phyloP scores from a whole-genome alignment of 2,113 vertebrate genomes.

The Pituophis catenifer region DNA sequence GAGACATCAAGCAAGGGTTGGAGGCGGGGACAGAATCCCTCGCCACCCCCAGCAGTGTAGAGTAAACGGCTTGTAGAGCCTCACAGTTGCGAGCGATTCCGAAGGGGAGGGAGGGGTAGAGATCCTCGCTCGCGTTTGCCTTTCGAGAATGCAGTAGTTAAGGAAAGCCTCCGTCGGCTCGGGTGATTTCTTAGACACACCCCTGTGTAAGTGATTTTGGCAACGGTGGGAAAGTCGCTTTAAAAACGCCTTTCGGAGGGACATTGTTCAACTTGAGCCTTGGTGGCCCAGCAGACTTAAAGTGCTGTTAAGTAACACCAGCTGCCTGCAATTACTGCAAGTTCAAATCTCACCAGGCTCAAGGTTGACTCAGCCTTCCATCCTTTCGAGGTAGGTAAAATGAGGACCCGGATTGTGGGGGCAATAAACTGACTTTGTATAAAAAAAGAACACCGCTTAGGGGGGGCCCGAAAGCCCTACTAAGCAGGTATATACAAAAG shows the following conservation, averaged over 20 bases:
- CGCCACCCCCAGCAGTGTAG: background rate
- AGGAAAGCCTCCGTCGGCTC: background rate
- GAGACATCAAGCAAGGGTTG: constrained; percentile 47
- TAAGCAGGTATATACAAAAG: too few relatives aligned
- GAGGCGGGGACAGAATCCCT: background rate
- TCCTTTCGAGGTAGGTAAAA: too few relatives aligned
- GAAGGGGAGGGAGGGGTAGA: background rate
- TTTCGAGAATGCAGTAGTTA: background rate
- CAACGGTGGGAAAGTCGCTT: background rate
- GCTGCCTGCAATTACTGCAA: too few relatives aligned
- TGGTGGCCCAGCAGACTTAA: too few relatives aligned
- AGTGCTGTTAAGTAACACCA: too few relatives aligned
- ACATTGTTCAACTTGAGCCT: background rate
- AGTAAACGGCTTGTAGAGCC: background rate
- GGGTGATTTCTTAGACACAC: background rate
- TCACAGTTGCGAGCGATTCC: background rate
- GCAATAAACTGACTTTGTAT: too few relatives aligned
- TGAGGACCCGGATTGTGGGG: too few relatives aligned
- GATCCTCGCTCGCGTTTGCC: background rate
- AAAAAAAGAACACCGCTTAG: too few relatives aligned
- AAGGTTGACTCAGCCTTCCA: too few relatives aligned
- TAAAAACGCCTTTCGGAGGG: background rate
- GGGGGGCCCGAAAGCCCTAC: too few relatives aligned
- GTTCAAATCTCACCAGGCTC: too few relatives aligned
- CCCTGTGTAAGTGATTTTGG: background rate